These are phyloP conservation scores for Saccopteryx bilineata DNA, from an alignment of 2,113 vertebrate genomes.

Conservation along the genomic window DNA sequence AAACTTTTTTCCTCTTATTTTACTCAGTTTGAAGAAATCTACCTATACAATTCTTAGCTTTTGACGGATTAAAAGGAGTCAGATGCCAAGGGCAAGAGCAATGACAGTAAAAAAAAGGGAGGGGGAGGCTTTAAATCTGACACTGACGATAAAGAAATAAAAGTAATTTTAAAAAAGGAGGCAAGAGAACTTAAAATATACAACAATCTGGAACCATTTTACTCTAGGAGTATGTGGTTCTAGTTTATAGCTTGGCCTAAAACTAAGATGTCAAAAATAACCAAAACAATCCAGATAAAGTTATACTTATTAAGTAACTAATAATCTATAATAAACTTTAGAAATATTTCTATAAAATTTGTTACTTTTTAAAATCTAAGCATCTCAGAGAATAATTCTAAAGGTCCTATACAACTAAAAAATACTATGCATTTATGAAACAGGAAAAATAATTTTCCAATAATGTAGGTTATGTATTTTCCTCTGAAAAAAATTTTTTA, in stretches of 20 bases:
- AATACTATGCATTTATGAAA: not conserved
- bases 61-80: conserved; percentile 4
- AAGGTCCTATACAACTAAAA: conserved; percentile 3
- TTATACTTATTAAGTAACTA: conserved; percentile 10
- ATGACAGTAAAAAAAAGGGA: not conserved
- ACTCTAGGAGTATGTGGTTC: not conserved
- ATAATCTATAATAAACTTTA: not conserved
- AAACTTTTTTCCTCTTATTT: conserved; percentile 26
- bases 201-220: not conserved
- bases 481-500: not conserved
- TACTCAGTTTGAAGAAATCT: not conserved
- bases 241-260: not conserved
- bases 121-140: not conserved
- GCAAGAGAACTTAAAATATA: conserved; percentile 26
- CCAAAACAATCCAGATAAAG: not conserved
- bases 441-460: conserved; percentile 17
- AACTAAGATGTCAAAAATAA: conserved; percentile 47
- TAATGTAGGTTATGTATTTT: not conserved
- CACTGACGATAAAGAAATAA: conserved; percentile 12
- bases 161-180: conserved; percentile 48
- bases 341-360: not conserved
- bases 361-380: conserved; percentile 9
- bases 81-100: not conserved
- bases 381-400: conserved; percentile 21
- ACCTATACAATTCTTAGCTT: not conserved